phyloP scores from a whole-genome alignment of 2,113 vertebrate species.

The Casuarius casuarius region DNA sequence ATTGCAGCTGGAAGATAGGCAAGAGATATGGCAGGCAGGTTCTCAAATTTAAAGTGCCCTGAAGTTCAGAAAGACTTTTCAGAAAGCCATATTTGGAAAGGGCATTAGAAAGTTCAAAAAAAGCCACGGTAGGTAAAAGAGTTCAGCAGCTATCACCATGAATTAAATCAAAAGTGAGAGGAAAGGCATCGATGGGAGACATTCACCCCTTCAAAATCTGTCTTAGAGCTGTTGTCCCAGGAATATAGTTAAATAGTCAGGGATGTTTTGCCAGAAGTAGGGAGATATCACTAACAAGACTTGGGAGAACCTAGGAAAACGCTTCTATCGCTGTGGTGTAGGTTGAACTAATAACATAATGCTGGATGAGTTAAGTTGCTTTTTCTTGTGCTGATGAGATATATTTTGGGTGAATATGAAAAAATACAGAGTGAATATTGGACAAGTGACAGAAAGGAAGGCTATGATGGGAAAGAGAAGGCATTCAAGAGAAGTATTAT shows the following conservation, averaged over 20 bases:
- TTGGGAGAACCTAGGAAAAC: not conserved
- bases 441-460: not conserved
- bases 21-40: not conserved
- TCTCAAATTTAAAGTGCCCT: not conserved
- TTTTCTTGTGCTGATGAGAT: not conserved
- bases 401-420: not conserved
- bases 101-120: not conserved
- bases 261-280: not conserved
- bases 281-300: not conserved
- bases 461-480: not conserved
- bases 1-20: not conserved
- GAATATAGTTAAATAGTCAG: not conserved
- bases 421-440: not conserved
- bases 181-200: not conserved
- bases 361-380: not conserved
- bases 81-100: not conserved
- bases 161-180: conserved; percentile 15
- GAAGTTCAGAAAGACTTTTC: conserved; percentile 40
- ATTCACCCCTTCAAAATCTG: not conserved
- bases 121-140: not conserved
- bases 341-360: not conserved
- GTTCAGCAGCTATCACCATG: conserved; percentile 39
- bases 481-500: not conserved
- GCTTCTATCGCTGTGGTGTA: rapidly evolving
- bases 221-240: not conserved